These are phyloP conservation scores for Rhadinocentrus ornatus DNA, from an alignment of 2,797 vertebrate species.

Conservation along the genomic window DNA sequence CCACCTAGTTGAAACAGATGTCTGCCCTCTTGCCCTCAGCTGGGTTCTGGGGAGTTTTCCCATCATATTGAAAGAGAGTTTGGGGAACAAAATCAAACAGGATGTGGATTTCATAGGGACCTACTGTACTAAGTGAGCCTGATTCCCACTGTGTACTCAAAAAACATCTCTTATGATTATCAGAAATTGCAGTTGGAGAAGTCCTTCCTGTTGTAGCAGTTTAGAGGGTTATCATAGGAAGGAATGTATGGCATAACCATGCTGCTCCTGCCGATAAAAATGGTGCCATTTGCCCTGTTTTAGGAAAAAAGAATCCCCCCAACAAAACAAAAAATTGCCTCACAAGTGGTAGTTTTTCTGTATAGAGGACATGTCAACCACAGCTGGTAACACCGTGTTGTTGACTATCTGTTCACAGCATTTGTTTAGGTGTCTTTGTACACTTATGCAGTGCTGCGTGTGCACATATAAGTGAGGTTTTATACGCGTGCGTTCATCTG, in stretches of 20 bases:
- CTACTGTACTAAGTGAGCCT: neutral
- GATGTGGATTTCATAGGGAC: no score
- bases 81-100: no score
- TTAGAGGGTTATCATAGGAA: neutral
- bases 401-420: neutral
- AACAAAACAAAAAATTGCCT: no score
- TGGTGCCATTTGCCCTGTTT: no score
- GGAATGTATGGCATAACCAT: neutral
- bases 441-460: neutral
- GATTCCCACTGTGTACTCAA: neutral
- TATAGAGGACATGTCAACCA: neutral
- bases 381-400: neutral
- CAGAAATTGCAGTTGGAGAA: neutral
- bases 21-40: no score
- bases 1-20: no score
- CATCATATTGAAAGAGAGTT: no score
- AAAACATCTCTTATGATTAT: neutral
- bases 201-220: neutral
- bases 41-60: no score
- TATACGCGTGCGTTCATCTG: slow-evolving; percentile 12
- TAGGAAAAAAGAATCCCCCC: no score
- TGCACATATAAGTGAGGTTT: no score
- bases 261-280: neutral
- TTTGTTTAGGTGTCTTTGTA: slow-evolving; percentile 26
- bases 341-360: neutral